phyloP scores from a whole-genome alignment of 2,797 vertebrate species.

The Pangasius djambal region DNA sequence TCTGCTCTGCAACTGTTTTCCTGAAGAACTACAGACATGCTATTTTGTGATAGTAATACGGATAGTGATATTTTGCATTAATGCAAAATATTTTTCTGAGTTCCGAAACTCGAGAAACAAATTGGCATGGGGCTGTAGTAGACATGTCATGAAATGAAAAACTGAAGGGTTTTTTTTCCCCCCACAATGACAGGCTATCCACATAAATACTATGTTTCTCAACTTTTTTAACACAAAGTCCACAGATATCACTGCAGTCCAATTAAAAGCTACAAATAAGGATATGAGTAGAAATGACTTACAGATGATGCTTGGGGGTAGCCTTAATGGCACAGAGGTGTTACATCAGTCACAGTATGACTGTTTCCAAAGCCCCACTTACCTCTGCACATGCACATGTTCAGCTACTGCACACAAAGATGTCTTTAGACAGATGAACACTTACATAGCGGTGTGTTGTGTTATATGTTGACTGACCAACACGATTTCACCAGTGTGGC shows the following conservation, averaged over 20 bases:
- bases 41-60: conserved; percentile 86
- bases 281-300: conserved; percentile 1
- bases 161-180: not conserved
- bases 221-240: not conserved
- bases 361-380: conserved; percentile 18
- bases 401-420: conserved; percentile 17
- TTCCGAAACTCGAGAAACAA: conserved; percentile 69
- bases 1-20: conserved; percentile 49
- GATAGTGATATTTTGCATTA: conserved; percentile 90
- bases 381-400: conserved; percentile 14
- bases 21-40: conserved; percentile 85
- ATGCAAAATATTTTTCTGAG: conserved; percentile 89
- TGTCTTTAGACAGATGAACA: conserved; percentile 24
- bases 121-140: not conserved
- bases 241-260: conserved; percentile 6
- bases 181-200: too few relatives aligned
- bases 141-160: not conserved
- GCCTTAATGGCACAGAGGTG: conserved; percentile 16
- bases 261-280: not conserved
- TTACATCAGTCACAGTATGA: conserved; percentile 16
- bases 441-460: not conserved
- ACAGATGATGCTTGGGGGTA: conserved; percentile 3
- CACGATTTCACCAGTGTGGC: not conserved
- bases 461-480: conserved; percentile 1
- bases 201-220: not conserved